A percentile compares a stretch with the other conserved stretches of the same genome.
These are phyloP conservation scores for Graphium colonna DNA, from an alignment of 2,888 invertebrate species.

Conservation along the genomic window DNA sequence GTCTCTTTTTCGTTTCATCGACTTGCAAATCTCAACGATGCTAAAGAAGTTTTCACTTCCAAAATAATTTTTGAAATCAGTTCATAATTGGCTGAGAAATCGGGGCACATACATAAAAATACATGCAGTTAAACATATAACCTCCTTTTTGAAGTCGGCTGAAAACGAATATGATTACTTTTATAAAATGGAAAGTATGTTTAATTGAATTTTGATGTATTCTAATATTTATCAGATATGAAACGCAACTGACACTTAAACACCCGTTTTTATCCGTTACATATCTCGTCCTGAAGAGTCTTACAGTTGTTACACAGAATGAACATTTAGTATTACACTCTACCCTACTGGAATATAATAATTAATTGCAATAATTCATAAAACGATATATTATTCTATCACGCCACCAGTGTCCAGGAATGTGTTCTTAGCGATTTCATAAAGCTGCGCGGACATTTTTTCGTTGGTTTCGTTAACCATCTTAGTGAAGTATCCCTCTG, in stretches of 20 bases:
- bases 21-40: too few species aligned
- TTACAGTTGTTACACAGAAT: background rate
- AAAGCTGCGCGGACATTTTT: constrained; percentile 69
- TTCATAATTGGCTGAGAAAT: too few species aligned
- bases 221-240: too few species aligned
- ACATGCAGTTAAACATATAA: too few species aligned
- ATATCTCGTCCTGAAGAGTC: background rate
- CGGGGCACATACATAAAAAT: too few species aligned
- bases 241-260: background rate
- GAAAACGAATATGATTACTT: too few species aligned
- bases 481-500: constrained; percentile 81
- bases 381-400: constrained; percentile 42
- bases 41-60: too few species aligned
- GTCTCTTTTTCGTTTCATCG: too few species aligned
- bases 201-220: too few species aligned
- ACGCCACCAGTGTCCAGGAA: constrained; percentile 61
- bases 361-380: constrained; percentile 11
- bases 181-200: too few species aligned
- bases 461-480: constrained; percentile 87
- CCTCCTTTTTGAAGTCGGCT: too few species aligned
- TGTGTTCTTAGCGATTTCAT: constrained; percentile 67
- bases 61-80: too few species aligned
- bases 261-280: constrained; percentile 2
- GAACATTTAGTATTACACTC: background rate
- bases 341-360: constrained; percentile 4